Percentiles rank a stretch among this genome's conserved stretches.
Conservation (phyloP, 2,888 invertebrate species). For the Buathra laborator region DNA sequence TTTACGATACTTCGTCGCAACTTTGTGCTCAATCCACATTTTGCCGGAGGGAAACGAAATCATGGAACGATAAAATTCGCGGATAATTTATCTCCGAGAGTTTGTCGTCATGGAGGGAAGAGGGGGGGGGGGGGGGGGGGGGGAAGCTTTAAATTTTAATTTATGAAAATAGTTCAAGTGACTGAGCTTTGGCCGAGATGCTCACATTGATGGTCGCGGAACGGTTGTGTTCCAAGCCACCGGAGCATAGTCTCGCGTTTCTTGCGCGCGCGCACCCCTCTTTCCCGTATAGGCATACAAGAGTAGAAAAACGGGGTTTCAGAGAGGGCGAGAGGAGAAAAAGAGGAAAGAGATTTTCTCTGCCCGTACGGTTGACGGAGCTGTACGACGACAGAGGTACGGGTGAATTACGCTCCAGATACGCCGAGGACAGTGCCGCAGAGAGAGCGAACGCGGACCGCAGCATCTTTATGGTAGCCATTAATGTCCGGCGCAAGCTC, state of each 20-base stretch:
- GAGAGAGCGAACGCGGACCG: slow-evolving; percentile 61
- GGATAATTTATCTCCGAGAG: neutral
- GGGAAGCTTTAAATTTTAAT: slow-evolving; percentile 3
- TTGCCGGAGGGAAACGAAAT: neutral
- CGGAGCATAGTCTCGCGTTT: slow-evolving; percentile 9
- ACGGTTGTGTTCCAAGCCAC: slow-evolving; percentile 11
- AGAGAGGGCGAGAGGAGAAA: neutral
- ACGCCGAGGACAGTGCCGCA: slow-evolving; percentile 66
- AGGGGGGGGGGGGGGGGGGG: neutral
- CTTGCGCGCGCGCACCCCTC: neutral
- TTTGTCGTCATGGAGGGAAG: neutral
- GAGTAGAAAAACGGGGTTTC: neutral
- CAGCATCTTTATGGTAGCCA: slow-evolving; percentile 74
- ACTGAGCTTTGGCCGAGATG: neutral
- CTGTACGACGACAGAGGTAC: slow-evolving; percentile 31
- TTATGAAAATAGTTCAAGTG: slow-evolving; percentile 6
- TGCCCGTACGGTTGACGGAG: slow-evolving; percentile 50
- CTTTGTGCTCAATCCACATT: neutral
- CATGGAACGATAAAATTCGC: neutral
- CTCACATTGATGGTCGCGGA: neutral
- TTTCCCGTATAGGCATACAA: neutral
- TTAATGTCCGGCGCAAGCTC: slow-evolving; percentile 76
- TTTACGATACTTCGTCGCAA: neutral
- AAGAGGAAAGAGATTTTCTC: slow-evolving; percentile 10
- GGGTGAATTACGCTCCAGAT: slow-evolving; percentile 72